Conservation (phyloP, 2,113 vertebrate species). For the Paradoxurus hermaphroditus region DNA sequence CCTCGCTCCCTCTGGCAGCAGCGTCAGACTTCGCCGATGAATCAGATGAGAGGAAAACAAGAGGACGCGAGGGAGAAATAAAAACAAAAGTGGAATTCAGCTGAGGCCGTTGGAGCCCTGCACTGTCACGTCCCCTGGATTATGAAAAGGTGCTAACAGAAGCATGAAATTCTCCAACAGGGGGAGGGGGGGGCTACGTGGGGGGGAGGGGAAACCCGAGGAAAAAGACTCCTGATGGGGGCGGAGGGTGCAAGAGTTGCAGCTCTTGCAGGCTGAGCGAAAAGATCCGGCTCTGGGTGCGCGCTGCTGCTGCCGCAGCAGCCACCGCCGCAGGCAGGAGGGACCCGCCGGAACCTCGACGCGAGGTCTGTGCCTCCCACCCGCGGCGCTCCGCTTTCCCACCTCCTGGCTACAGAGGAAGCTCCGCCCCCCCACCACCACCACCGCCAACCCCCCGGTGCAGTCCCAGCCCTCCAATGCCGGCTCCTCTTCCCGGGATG, state of each 20-base stretch:
- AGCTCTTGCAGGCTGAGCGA: background rate
- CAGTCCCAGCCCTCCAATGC: background rate
- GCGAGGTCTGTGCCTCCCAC: background rate
- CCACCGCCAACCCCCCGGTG: background rate
- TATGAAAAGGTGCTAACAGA: background rate
- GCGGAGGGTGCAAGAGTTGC: background rate
- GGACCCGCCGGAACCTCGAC: background rate
- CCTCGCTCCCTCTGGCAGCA: constrained; percentile 27
- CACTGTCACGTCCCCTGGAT: background rate
- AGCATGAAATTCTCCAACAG: background rate
- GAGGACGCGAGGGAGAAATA: background rate
- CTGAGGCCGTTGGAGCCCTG: background rate
- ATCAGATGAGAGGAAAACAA: background rate
- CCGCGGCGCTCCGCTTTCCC: background rate
- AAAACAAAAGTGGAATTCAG: constrained; percentile 39
- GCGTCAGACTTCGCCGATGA: constrained; percentile 17
- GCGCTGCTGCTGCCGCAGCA: background rate
- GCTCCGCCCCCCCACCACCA: constrained; percentile 30
- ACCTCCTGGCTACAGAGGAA: background rate
- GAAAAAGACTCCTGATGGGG: background rate
- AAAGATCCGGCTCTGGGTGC: background rate
- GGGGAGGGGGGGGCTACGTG: background rate
- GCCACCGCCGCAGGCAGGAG: background rate
- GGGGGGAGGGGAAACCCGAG: background rate
- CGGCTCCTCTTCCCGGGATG: background rate